phyloP scores from a whole-genome alignment of 2,888 invertebrate genomes.

The Desoria tigrina region DNA sequence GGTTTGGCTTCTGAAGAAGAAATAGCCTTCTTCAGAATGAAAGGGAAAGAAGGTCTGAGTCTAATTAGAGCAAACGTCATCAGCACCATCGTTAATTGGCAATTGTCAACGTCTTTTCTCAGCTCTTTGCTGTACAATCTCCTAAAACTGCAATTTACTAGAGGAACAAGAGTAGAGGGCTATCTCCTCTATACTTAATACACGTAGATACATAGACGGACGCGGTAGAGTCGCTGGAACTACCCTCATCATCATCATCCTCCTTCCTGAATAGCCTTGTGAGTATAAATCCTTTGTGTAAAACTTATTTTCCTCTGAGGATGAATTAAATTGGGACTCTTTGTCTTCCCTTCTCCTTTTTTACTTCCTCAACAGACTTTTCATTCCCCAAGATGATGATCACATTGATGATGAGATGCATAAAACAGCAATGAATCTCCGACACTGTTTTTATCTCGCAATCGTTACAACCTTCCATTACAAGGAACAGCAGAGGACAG shows the following conservation, averaged over 20 bases:
- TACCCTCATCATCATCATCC: no score
- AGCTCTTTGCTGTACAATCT: background rate
- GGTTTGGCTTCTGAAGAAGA: no score
- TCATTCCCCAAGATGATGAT: slow-evolving; percentile 10
- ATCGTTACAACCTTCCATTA: no score
- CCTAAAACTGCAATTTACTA: no score
- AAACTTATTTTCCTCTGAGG: slow-evolving; percentile 9
- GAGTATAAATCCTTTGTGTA: slow-evolving; percentile 8
- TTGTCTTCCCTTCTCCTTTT: slow-evolving; percentile 7
- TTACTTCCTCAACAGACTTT: slow-evolving; percentile 9
- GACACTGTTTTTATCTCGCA: no score
- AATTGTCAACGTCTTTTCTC: slow-evolving; percentile 42
- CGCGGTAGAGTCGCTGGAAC: no score
- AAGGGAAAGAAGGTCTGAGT: slow-evolving; percentile 4
- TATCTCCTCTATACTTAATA: no score
- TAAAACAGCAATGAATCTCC: slow-evolving; percentile 9
- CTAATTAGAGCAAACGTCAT: slow-evolving; percentile 37
- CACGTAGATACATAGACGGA: no score
- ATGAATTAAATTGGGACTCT: slow-evolving; percentile 11
- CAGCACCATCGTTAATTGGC: slow-evolving; percentile 40
- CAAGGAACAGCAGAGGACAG: no score
- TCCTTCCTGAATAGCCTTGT: no score
- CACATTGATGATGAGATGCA: slow-evolving; percentile 1
- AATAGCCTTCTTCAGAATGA: background rate
- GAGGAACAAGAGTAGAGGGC: no score